Evolutionary conservation across 1,140 invertebrate genomes (phyloP).

Genomic region (Laodelphax striatellus): DNA sequence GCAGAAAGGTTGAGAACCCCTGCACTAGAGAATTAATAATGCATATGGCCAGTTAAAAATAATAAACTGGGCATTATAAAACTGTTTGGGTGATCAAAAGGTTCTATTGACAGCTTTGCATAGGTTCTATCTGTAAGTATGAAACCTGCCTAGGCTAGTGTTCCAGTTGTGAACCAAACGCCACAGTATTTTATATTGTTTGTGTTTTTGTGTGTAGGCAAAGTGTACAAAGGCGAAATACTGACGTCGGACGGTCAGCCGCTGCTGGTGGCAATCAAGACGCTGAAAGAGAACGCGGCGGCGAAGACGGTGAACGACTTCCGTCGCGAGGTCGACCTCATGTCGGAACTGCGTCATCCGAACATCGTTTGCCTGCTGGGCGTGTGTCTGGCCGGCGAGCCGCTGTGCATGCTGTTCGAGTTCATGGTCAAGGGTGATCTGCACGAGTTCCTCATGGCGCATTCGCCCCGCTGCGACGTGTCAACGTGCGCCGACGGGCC

Average conservation of each 20-base stretch:
- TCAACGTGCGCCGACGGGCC: constrained; percentile 45
- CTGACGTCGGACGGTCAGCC: constrained; percentile 43
- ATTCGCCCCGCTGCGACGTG: constrained; percentile 64
- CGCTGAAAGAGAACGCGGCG: constrained; percentile 84
- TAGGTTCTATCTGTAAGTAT: no score
- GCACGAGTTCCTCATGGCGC: constrained; percentile 84
- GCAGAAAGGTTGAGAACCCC: no score
- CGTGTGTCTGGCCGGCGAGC: constrained; percentile 81
- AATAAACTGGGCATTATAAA: no score
- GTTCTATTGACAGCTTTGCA: no score
- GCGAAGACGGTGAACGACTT: constrained; percentile 87
- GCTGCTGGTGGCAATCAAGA: constrained; percentile 85
- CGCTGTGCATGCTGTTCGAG: constrained; percentile 92
- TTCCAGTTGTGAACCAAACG: no score
- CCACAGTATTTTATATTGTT: no score
- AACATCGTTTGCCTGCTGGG: constrained; percentile 93
- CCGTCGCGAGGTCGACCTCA: constrained; percentile 76
- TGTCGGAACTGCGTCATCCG: constrained; percentile 86
- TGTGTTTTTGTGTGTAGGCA: constrained; percentile 35
- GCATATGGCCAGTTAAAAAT: no score
- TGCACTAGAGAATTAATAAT: no score
- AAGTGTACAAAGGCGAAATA: constrained; percentile 91
- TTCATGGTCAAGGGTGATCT: constrained; percentile 91
- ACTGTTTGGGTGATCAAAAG: no score
- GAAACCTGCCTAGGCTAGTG: no score